Conservation (phyloP, 2,797 vertebrate genomes). For the Crenichthys baileyi region DNA sequence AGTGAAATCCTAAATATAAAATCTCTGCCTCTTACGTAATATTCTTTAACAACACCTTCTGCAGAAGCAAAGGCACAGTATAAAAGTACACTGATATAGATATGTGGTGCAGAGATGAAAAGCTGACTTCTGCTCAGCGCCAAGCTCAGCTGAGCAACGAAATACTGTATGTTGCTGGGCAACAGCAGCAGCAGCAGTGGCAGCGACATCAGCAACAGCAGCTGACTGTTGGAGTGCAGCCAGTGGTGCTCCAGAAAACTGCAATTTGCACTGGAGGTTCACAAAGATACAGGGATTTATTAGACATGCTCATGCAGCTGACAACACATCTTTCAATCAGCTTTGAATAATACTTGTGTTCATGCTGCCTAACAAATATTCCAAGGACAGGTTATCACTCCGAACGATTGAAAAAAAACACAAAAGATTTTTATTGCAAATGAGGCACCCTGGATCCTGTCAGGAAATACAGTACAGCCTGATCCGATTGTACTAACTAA, state of each 20-base stretch:
- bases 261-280: constrained; percentile 74
- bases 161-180: constrained; percentile 84
- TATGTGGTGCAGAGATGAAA: constrained; percentile 59
- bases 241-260: constrained; percentile 72
- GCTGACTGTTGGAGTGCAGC: constrained; percentile 78
- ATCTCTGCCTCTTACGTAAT: neutral
- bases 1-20: neutral
- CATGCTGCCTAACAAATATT: constrained; percentile 4
- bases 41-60: constrained; percentile 8
- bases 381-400: neutral
- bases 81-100: constrained; percentile 28
- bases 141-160: constrained; percentile 79
- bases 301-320: constrained; percentile 32
- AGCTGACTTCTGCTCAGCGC: constrained; percentile 74
- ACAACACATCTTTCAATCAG: constrained; percentile 7
- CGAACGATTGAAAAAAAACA: neutral
- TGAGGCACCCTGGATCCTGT: constrained; percentile 16
- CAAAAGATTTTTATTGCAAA: constrained; percentile 27
- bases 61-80: constrained; percentile 17
- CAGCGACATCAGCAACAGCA: constrained; percentile 70
- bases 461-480: constrained; percentile 21
- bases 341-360: neutral
- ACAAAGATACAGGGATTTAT: constrained; percentile 42
- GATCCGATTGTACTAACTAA: constrained; percentile 16
- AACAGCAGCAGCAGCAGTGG: constrained; percentile 73